phyloP scores from a whole-genome alignment of 2,888 invertebrate species.

The Caenorhabditis imperialis region DNA sequence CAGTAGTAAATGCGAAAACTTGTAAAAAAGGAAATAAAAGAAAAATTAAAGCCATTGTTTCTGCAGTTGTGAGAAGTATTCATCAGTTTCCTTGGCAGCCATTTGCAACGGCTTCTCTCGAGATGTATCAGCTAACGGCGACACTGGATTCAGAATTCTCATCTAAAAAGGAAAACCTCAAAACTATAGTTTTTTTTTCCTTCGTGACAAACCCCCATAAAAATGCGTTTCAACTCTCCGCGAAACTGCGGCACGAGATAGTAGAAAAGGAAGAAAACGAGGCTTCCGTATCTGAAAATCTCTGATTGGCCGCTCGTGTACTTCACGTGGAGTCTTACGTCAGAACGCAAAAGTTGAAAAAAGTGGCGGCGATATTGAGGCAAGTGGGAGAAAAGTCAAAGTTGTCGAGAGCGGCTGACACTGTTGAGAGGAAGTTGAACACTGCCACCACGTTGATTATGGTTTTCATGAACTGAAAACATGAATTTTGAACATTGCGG shows the following conservation, averaged over 20 bases:
- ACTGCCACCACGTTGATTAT: conserved; percentile 49
- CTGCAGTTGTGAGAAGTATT: conserved; percentile 48
- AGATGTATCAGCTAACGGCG: conserved; percentile 11
- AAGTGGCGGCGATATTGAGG: conserved; percentile 43
- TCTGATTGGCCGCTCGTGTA: no score
- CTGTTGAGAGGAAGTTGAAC: conserved; percentile 51
- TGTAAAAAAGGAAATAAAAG: neutral
- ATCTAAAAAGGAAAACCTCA: conserved; percentile 4
- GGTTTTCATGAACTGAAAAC: conserved; percentile 47
- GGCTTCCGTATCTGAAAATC: conserved; percentile 47
- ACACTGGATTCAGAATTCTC: conserved; percentile 35
- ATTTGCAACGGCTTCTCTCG: conserved; percentile 35
- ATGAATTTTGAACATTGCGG: no score
- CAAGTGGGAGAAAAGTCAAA: conserved; percentile 30
- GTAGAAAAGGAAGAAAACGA: conserved; percentile 40
- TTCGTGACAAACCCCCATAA: conserved; percentile 15
- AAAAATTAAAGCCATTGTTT: conserved; percentile 42
- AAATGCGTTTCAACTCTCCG: conserved; percentile 14
- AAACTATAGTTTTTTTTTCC: neutral
- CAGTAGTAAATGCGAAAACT: neutral
- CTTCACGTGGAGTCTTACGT: conserved; percentile 14
- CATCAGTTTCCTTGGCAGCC: conserved; percentile 38
- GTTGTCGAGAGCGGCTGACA: conserved; percentile 51
- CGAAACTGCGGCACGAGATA: conserved; percentile 41
- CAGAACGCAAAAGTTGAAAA: conserved; percentile 52